phyloP scores from a whole-genome alignment of 2,888 invertebrate genomes.

The Tachystola acroxantha region DNA sequence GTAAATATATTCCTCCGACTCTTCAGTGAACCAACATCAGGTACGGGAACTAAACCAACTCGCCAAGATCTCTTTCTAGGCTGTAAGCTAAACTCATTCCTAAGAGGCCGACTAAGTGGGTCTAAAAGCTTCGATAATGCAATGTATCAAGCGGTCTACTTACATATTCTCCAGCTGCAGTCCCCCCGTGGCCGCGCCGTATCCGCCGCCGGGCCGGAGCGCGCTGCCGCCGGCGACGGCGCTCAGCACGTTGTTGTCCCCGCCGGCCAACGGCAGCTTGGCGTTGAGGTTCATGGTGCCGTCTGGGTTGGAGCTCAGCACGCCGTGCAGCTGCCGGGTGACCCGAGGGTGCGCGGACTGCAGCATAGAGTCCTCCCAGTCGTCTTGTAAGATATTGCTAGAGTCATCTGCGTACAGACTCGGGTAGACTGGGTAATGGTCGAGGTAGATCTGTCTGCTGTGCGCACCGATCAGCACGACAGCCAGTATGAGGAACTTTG shows the following conservation, averaged over 20 bases:
- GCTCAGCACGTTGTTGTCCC: slow-evolving; percentile 15
- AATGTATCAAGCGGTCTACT: too few relatives aligned
- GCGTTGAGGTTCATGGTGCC: slow-evolving; percentile 13
- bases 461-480: background rate
- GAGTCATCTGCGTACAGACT: background rate
- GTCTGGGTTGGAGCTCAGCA: slow-evolving; percentile 16
- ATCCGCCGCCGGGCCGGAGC: background rate
- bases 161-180: slow-evolving; percentile 32
- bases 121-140: too few relatives aligned
- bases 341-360: background rate
- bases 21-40: too few relatives aligned
- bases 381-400: slow-evolving; percentile 1
- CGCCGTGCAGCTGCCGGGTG: slow-evolving; percentile 1
- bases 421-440: too few relatives aligned
- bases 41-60: too few relatives aligned
- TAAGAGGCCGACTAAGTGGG: too few relatives aligned
- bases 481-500: background rate
- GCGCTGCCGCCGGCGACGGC: slow-evolving; percentile 7
- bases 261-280: slow-evolving; percentile 15
- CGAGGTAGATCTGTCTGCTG: background rate
- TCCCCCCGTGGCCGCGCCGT: slow-evolving; percentile 23
- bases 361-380: background rate
- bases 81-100: too few relatives aligned
- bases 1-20: too few relatives aligned
- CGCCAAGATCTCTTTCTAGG: too few relatives aligned